These are phyloP conservation scores for Montipora capitata DNA, from an alignment of 92 coral and sea anemone species.

Conservation along the genomic window DNA sequence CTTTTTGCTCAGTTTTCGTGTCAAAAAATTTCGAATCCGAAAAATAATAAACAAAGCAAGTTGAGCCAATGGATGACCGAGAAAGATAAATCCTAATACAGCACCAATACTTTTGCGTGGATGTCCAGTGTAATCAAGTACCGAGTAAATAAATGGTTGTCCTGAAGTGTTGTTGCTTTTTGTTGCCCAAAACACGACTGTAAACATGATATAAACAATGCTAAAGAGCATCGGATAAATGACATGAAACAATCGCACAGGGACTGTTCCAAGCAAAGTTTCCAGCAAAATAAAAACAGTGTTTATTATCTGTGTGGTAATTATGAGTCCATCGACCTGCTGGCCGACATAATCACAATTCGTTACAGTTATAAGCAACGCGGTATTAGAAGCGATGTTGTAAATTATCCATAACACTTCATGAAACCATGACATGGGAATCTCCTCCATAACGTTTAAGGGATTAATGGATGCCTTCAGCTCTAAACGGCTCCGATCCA, in stretches of 20 bases:
- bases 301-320: slow-evolving; percentile 77
- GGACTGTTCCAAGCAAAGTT: slow-evolving; percentile 78
- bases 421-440: slow-evolving; percentile 83
- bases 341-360: slow-evolving; percentile 35
- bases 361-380: slow-evolving; percentile 70
- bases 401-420: slow-evolving; percentile 83
- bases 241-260: slow-evolving; percentile 84
- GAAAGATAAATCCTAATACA: slow-evolving; percentile 64
- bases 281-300: slow-evolving; percentile 76
- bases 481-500: slow-evolving; percentile 39
- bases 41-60: slow-evolving; percentile 76
- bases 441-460: slow-evolving; percentile 75
- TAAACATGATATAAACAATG: slow-evolving; percentile 70
- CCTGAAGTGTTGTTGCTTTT: slow-evolving; percentile 66
- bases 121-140: slow-evolving; percentile 73
- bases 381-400: slow-evolving; percentile 83
- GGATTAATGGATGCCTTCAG: slow-evolving; percentile 71
- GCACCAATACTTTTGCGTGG: slow-evolving; percentile 72
- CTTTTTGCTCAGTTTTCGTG: slow-evolving; percentile 53
- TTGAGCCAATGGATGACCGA: slow-evolving; percentile 86
- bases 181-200: slow-evolving; percentile 89
- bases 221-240: slow-evolving; percentile 83
- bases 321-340: slow-evolving; percentile 70
- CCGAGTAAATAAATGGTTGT: slow-evolving; percentile 75
- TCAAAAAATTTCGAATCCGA: slow-evolving; percentile 71